A percentile compares a stretch with the other conserved stretches of the same genome.
Evolutionary conservation across 2,888 invertebrate genomes (phyloP).

Genomic region (Archips xylosteana): DNA sequence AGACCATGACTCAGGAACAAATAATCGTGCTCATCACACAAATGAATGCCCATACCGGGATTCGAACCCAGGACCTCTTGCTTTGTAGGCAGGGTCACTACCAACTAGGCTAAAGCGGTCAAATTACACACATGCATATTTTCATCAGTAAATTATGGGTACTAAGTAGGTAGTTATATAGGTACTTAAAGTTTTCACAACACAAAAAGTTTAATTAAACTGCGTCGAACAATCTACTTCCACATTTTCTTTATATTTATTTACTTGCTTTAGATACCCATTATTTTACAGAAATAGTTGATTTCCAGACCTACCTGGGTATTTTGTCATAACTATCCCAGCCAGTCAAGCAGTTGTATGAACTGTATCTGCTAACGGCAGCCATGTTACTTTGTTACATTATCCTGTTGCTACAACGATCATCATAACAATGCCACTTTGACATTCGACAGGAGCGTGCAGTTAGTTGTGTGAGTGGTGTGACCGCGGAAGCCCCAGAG

Average conservation of each 20-base stretch:
- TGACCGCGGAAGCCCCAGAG: not conserved
- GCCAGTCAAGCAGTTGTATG: constrained; percentile 95
- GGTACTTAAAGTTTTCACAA: too few species aligned
- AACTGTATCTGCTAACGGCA: constrained; percentile 92
- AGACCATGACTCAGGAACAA: too few species aligned
- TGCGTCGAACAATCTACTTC: not conserved
- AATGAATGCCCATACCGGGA: too few species aligned
- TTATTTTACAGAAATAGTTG: not conserved
- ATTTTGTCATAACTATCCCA: constrained; percentile 97
- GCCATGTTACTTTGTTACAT: constrained; percentile 78
- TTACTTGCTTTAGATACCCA: not conserved
- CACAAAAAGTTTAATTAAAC: too few species aligned
- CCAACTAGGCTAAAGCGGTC: too few species aligned
- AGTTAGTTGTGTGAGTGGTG: not conserved
- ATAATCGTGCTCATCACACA: too few species aligned
- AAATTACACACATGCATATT: too few species aligned
- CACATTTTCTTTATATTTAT: not conserved
- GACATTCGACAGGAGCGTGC: not conserved
- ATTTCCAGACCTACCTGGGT: constrained; percentile 88
- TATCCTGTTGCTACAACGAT: not conserved
- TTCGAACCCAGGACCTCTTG: too few species aligned
- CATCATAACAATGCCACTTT: constrained; percentile 15
- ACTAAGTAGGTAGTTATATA: too few species aligned
- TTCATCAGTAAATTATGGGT: too few species aligned
- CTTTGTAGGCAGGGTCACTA: too few species aligned